A percentile compares a stretch with the other conserved stretches of the same genome.
Evolutionary conservation across 2,888 invertebrate genomes (phyloP).

Genomic region (Ormyrus labotus): DNA sequence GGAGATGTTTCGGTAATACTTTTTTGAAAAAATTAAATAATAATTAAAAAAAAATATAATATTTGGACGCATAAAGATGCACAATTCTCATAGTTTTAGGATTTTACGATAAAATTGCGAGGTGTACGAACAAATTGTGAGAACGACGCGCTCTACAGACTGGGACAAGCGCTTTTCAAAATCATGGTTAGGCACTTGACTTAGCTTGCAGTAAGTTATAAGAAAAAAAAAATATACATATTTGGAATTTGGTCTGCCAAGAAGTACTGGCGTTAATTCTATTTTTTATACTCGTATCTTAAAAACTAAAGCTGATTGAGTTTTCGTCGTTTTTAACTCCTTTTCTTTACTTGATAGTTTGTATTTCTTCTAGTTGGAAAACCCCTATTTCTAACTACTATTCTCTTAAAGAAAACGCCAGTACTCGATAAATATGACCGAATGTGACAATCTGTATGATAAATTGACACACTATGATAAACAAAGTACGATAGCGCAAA

Average conservation of each 20-base stretch:
- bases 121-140: slow-evolving; percentile 21
- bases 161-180: slow-evolving; percentile 32
- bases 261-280: slow-evolving; percentile 46
- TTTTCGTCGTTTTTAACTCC: not conserved
- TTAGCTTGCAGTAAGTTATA: slow-evolving; percentile 27
- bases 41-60: slow-evolving; percentile 30
- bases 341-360: too few relatives aligned
- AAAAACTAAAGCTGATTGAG: too few relatives aligned
- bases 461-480: slow-evolving; percentile 63
- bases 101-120: slow-evolving; percentile 30
- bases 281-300: slow-evolving; percentile 47
- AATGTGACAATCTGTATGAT: slow-evolving; percentile 74
- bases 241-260: slow-evolving; percentile 55
- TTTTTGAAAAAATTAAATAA: slow-evolving; percentile 44
- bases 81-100: slow-evolving; percentile 65
- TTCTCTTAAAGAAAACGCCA: slow-evolving; percentile 48
- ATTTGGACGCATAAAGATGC: slow-evolving; percentile 57
- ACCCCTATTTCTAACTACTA: not conserved
- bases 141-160: slow-evolving; percentile 29
- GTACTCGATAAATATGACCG: slow-evolving; percentile 63
- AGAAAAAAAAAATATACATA: slow-evolving; percentile 48
- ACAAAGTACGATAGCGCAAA: slow-evolving; percentile 45
- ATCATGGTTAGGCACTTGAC: slow-evolving; percentile 53
- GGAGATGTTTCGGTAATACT: slow-evolving; percentile 40
- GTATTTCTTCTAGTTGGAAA: too few relatives aligned